Conservation (phyloP, 2,888 invertebrate species). For the Limnephilus marmoratus region DNA sequence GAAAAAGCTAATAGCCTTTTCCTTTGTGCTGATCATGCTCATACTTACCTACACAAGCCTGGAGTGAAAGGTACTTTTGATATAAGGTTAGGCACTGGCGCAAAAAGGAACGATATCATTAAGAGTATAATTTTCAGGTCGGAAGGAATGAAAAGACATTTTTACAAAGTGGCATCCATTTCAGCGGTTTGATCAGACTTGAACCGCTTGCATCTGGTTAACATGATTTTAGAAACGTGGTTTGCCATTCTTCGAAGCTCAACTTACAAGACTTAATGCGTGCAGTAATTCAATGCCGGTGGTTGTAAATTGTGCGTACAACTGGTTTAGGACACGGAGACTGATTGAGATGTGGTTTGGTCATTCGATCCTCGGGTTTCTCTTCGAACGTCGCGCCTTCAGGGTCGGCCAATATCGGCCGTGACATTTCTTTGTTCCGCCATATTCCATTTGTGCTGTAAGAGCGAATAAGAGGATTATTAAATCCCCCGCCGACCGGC, state of each 20-base stretch:
- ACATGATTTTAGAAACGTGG: constrained; percentile 42
- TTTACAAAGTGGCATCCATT: background rate
- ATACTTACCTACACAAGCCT: background rate
- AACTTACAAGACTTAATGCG: background rate
- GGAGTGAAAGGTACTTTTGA: constrained; percentile 5
- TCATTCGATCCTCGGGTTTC: constrained; percentile 20
- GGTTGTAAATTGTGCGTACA: background rate
- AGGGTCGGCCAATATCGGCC: constrained; percentile 49
- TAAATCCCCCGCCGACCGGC: background rate
- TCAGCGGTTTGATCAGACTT: constrained; percentile 26
- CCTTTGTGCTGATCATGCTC: constrained; percentile 4
- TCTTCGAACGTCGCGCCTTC: constrained; percentile 27
- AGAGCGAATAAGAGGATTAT: constrained; percentile 25
- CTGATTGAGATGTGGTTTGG: constrained; percentile 14
- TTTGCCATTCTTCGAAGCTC: constrained; percentile 27
- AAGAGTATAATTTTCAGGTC: background rate
- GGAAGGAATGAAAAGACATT: background rate
- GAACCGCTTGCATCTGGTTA: constrained; percentile 42
- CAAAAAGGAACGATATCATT: background rate
- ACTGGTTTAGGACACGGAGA: background rate
- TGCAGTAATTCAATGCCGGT: background rate
- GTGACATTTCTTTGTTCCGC: constrained; percentile 53
- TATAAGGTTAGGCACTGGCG: background rate
- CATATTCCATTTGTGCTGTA: constrained; percentile 47
- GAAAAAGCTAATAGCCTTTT: background rate